These are phyloP conservation scores for Rhopalosiphum nymphaeae DNA, from an alignment of 2,888 invertebrate species.

Conservation along the genomic window DNA sequence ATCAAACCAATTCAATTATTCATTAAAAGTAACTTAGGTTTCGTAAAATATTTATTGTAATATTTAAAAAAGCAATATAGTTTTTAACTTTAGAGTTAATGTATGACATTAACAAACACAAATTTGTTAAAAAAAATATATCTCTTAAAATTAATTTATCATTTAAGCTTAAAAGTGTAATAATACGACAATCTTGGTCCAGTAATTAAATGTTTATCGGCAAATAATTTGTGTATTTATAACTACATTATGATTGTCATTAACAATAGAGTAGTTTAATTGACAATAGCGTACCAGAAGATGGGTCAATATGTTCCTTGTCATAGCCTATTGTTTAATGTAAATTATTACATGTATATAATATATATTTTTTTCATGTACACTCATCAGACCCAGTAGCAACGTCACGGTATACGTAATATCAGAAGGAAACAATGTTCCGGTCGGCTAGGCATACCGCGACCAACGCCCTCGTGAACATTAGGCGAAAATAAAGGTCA, in stretches of 20 bases:
- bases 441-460: conserved; percentile 56
- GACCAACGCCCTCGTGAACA: conserved; percentile 64
- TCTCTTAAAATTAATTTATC: not conserved
- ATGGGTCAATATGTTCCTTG: conserved; percentile 55
- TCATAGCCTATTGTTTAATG: conserved; percentile 46
- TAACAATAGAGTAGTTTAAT: conserved; percentile 38
- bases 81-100: not conserved
- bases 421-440: conserved; percentile 62
- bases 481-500: conserved; percentile 59
- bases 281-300: not conserved
- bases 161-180: not conserved
- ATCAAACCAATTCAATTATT: not conserved
- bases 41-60: not conserved
- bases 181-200: not conserved
- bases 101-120: not conserved
- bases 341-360: conserved; percentile 7
- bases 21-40: not conserved
- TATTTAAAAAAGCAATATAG: not conserved
- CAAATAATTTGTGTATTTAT: not conserved
- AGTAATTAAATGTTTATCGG: not conserved
- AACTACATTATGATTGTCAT: not conserved
- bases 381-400: conserved; percentile 38
- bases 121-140: not conserved
- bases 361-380: conserved; percentile 28
- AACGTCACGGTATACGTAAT: conserved; percentile 60